Evolutionary conservation across 2,797 vertebrate species (phyloP).

Genomic region (Danio choprae): DNA sequence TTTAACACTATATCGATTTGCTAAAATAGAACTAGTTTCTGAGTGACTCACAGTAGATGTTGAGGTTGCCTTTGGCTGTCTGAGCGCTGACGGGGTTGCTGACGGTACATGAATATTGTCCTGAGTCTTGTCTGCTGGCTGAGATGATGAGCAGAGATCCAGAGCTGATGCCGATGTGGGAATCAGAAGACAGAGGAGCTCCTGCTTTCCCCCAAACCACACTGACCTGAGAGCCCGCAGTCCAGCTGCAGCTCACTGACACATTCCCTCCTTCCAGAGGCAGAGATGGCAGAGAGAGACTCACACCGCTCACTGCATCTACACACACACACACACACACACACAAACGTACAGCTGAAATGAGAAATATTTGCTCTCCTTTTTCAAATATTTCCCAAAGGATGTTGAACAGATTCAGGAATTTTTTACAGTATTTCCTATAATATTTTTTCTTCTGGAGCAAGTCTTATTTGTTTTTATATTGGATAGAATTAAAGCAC

Average conservation of each 20-base stretch:
- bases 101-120: slow-evolving; percentile 77
- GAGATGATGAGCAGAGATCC: slow-evolving; percentile 75
- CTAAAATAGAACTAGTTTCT: not conserved
- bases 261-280: slow-evolving; percentile 72
- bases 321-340: too few species aligned
- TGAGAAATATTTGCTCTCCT: too few species aligned
- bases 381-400: too few species aligned
- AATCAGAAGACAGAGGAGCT: slow-evolving; percentile 56
- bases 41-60: slow-evolving; percentile 78
- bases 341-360: too few species aligned
- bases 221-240: slow-evolving; percentile 64
- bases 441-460: too few species aligned
- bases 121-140: slow-evolving; percentile 70
- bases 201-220: slow-evolving; percentile 76
- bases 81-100: slow-evolving; percentile 75
- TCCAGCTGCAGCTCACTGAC: slow-evolving; percentile 74
- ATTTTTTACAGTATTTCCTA: too few species aligned
- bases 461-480: too few species aligned
- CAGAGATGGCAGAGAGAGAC: slow-evolving; percentile 68
- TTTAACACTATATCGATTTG: too few species aligned
- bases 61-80: slow-evolving; percentile 68
- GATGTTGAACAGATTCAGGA: too few species aligned
- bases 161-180: slow-evolving; percentile 69
- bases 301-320: slow-evolving; percentile 73
- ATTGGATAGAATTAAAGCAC: too few species aligned